Evolutionary conservation across 2,888 invertebrate genomes (phyloP).

Genomic region (Metellina segmentata): DNA sequence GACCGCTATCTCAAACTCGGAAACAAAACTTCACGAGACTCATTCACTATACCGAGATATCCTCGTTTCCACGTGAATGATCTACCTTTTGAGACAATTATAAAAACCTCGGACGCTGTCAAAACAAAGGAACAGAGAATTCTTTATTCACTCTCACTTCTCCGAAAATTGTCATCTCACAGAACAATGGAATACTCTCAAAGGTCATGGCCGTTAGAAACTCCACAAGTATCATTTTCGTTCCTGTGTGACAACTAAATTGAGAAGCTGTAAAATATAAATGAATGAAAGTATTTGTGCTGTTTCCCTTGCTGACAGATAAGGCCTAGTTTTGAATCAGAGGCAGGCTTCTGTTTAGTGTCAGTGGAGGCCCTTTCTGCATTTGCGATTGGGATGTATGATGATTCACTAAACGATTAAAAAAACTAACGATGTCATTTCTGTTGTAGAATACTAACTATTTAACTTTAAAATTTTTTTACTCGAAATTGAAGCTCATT

Average conservation of each 20-base stretch:
- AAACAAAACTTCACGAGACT: not conserved
- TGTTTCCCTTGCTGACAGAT: conserved; percentile 32
- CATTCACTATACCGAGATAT: not conserved
- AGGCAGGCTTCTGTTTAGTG: not conserved
- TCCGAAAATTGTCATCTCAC: conserved; percentile 48
- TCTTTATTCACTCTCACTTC: conserved; percentile 71
- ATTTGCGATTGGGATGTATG: too few relatives aligned
- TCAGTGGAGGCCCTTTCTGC: too few relatives aligned
- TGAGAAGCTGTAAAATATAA: conserved; percentile 58
- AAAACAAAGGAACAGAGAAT: conserved; percentile 59
- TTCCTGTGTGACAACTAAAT: conserved; percentile 68
- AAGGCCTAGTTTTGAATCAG: conserved; percentile 8
- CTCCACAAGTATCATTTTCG: conserved; percentile 59
- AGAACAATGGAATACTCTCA: conserved; percentile 65
- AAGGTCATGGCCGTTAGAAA: conserved; percentile 74
- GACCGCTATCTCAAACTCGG: not conserved
- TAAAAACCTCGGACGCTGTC: conserved; percentile 26
- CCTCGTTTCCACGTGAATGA: conserved; percentile 13
- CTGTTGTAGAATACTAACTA: too few relatives aligned
- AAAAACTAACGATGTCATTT: too few relatives aligned
- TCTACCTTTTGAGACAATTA: conserved; percentile 39
- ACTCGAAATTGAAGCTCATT: too few relatives aligned
- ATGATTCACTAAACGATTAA: too few relatives aligned
- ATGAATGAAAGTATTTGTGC: conserved; percentile 46
- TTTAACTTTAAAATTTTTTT: too few relatives aligned